Evolutionary conservation across 2,888 invertebrate species (phyloP).

Genomic region (Polydrusus pterygomalis): DNA sequence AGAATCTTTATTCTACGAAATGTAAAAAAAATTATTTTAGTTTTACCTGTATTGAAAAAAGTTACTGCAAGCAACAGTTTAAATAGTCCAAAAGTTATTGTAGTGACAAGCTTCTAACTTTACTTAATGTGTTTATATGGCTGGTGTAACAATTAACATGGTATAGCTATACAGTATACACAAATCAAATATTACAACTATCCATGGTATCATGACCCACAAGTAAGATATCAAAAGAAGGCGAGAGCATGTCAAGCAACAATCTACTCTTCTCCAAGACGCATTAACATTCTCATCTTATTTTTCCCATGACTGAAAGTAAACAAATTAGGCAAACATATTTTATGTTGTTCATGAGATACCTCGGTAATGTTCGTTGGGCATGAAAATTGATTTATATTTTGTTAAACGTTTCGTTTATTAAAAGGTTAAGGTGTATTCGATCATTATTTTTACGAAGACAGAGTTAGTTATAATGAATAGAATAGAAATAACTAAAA

Average conservation of each 20-base stretch:
- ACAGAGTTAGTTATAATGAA: too few species aligned
- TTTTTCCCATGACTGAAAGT: slow-evolving; percentile 67
- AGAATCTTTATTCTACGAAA: too few species aligned
- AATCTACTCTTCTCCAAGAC: slow-evolving; percentile 63
- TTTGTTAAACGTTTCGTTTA: slow-evolving; percentile 36
- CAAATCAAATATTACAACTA: neutral
- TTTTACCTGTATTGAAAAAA: too few species aligned
- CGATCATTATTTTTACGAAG: too few species aligned
- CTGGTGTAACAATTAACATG: too few species aligned
- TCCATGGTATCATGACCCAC: slow-evolving; percentile 9
- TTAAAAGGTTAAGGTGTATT: slow-evolving; percentile 20
- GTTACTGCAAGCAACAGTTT: too few species aligned
- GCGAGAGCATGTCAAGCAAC: slow-evolving; percentile 62
- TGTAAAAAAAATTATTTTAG: too few species aligned
- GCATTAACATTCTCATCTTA: slow-evolving; percentile 65
- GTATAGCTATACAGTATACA: too few species aligned
- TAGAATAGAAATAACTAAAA: too few species aligned
- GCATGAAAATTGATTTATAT: slow-evolving; percentile 49
- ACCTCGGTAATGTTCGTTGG: slow-evolving; percentile 29
- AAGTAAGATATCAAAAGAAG: slow-evolving; percentile 33
- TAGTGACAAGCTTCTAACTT: too few species aligned
- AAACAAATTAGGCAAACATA: slow-evolving; percentile 69
- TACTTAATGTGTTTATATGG: too few species aligned
- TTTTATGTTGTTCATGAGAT: slow-evolving; percentile 61
- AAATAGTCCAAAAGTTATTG: too few species aligned